Conservation (phyloP, 1,140 invertebrate species). For the Drosophila lacteicornis region DNA sequence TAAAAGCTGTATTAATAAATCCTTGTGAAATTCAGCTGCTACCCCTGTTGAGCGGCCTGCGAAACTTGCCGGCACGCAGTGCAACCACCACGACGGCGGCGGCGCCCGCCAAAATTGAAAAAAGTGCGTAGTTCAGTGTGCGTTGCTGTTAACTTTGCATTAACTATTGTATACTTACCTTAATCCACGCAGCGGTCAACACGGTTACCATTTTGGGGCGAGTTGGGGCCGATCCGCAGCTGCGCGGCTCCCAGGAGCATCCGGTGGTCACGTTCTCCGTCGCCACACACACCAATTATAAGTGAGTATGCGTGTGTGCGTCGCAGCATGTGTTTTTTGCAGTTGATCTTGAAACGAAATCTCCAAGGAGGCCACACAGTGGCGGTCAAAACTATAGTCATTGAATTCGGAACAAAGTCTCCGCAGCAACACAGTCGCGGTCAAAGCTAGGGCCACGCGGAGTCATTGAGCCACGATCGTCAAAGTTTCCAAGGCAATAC, state of each 20-base stretch:
- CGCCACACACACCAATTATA: slow-evolving; percentile 95
- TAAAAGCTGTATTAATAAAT: neutral
- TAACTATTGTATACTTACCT: slow-evolving; percentile 1
- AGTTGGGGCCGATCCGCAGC: slow-evolving; percentile 94
- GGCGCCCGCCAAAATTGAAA: slow-evolving; percentile 82
- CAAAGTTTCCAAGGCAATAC: neutral
- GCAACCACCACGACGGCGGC: slow-evolving; percentile 48
- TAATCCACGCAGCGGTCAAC: slow-evolving; percentile 91
- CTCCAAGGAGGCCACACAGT: slow-evolving; percentile 17
- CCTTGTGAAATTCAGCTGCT: slow-evolving; percentile 29
- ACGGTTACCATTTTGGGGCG: slow-evolving; percentile 94
- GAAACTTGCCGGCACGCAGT: slow-evolving; percentile 55
- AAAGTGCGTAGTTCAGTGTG: slow-evolving; percentile 56
- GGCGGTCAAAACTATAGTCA: neutral
- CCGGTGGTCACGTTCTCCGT: slow-evolving; percentile 95
- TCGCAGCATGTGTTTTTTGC: slow-evolving; percentile 24
- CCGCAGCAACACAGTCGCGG: neutral
- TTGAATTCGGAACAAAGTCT: neutral
- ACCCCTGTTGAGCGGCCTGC: slow-evolving; percentile 50
- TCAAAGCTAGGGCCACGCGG: neutral
- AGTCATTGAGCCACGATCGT: too few species aligned
- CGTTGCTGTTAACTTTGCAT: neutral
- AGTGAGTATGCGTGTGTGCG: slow-evolving; percentile 66
- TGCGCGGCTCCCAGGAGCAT: slow-evolving; percentile 91
- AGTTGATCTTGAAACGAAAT: slow-evolving; percentile 22